A percentile compares a stretch with the other conserved stretches of the same genome.
Evolutionary conservation across 2,797 vertebrate genomes (phyloP).

Genomic region (Crypturellus tataupa): DNA sequence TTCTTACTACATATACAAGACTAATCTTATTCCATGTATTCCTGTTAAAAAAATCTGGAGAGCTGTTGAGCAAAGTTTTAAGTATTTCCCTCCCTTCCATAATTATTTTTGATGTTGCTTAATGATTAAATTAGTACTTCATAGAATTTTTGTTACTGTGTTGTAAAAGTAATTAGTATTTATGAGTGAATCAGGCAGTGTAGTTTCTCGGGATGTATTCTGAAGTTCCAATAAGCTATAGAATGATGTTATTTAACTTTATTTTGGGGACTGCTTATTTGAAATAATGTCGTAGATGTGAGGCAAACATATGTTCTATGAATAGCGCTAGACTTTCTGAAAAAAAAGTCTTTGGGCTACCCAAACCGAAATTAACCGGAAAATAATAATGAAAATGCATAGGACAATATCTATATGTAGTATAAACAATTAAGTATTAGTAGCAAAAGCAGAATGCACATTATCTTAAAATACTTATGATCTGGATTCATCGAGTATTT

Average conservation of each 20-base stretch:
- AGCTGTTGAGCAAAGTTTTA: neutral
- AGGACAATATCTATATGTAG: neutral
- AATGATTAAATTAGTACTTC: neutral
- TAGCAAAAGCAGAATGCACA: neutral
- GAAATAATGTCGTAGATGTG: neutral
- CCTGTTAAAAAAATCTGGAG: neutral
- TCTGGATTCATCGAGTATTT: slow-evolving; percentile 41
- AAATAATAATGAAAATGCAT: neutral
- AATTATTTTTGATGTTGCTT: neutral
- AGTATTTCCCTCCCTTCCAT: neutral
- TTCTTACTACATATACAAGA: neutral
- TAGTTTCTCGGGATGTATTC: slow-evolving; percentile 23
- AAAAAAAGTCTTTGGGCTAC: neutral
- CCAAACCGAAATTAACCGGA: neutral
- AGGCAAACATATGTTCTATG: neutral
- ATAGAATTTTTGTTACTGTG: neutral
- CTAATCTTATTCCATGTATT: slow-evolving; percentile 5
- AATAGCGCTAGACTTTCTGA: neutral
- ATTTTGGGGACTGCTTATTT: neutral
- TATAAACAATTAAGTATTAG: slow-evolving; percentile 1
- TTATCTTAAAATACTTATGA: slow-evolving; percentile 6
- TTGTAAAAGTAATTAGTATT: slow-evolving; percentile 47
- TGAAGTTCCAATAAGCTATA: neutral
- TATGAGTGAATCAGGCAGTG: neutral
- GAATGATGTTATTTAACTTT: neutral